phyloP scores from a whole-genome alignment of 1,140 invertebrate species.

The Frieseomelitta varia region DNA sequence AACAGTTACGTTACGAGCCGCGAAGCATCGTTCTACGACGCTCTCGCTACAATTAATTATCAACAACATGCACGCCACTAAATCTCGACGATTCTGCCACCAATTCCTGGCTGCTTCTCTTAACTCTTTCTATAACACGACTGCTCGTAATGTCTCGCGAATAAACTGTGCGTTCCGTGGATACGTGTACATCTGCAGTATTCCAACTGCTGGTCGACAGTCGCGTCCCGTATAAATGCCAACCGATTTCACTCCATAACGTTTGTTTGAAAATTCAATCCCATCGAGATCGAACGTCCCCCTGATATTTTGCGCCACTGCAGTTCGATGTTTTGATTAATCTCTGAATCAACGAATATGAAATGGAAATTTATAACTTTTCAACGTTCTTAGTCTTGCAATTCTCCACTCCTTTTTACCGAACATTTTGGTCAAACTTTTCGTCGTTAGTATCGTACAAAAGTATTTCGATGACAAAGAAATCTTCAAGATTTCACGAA shows the following conservation, averaged over 20 bases:
- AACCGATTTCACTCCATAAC: background rate
- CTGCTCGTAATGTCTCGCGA: slow-evolving; percentile 30
- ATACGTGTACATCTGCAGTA: background rate
- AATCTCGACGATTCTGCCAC: slow-evolving; percentile 41
- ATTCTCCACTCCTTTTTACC: too few species aligned
- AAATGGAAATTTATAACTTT: too few species aligned
- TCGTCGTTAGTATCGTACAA: too few species aligned
- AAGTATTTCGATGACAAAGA: too few species aligned
- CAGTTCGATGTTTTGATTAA: too few species aligned
- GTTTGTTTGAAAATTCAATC: background rate
- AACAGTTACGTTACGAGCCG: slow-evolving; percentile 53
- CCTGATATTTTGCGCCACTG: too few species aligned
- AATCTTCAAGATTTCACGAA: too few species aligned
- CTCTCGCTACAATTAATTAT: slow-evolving; percentile 51
- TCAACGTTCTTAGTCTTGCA: too few species aligned
- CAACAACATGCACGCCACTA: slow-evolving; percentile 43
- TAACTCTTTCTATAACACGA: slow-evolving; percentile 39
- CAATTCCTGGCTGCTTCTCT: slow-evolving; percentile 23
- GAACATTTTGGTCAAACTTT: too few species aligned
- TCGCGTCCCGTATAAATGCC: background rate
- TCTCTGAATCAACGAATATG: too few species aligned
- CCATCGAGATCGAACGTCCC: background rate
- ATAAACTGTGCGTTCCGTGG: background rate
- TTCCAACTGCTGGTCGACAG: background rate
- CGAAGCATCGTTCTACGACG: slow-evolving; percentile 47